Evolutionary conservation across 2,797 vertebrate genomes (phyloP), one percentile per base, ranked within the genome.

Genomic region (Cyprinella venusta): DNA sequence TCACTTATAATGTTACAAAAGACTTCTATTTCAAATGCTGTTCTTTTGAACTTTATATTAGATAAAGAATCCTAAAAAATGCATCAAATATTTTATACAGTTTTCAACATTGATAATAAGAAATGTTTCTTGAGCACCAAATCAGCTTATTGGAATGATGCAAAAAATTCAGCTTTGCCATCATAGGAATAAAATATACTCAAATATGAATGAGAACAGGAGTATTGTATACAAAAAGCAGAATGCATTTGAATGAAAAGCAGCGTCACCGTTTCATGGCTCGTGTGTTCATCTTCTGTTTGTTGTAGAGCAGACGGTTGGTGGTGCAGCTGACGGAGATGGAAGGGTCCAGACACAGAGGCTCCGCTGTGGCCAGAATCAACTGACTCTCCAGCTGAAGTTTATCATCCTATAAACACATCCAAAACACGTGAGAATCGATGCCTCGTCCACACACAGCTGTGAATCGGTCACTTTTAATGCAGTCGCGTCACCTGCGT

Each of bases 271-370:
- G 92, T 96, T 97, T 99, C 97, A 99, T 98, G 8, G 98, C 96
- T 69, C 93, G 96, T 1, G 97, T 98, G 90, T 98, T 99, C 97
- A 99, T 98, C 94, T 99, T 99, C 89, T 99, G 98, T 86, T 96
- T 98, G 92, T 99, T 99, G 93, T 97, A 98, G 19, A 99, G 95
- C 88, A 99, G 95, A 81, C 96, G 96, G 91, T 99, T 99, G 86
- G 96, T 93, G 84, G 98, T 97, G 92, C 97, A 99, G 30, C 97
- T 96, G 86, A 99, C 98, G 33, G 98, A 96, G 89, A 99, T 94
- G 74, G 98, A 99, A 26, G 98, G 98, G 82, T 99, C 98, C 90
- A 99, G 95, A 93, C 98, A 99, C 90, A 99, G 92, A 80, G 98
- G 98, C 89, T 99, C 98, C 69, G 98, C 97, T 80, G 97, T 99